Evolutionary conservation across 2,113 vertebrate genomes (phyloP), one percentile per base, ranked within the genome.

Genomic region (Sminthopsis crassicaudata): DNA sequence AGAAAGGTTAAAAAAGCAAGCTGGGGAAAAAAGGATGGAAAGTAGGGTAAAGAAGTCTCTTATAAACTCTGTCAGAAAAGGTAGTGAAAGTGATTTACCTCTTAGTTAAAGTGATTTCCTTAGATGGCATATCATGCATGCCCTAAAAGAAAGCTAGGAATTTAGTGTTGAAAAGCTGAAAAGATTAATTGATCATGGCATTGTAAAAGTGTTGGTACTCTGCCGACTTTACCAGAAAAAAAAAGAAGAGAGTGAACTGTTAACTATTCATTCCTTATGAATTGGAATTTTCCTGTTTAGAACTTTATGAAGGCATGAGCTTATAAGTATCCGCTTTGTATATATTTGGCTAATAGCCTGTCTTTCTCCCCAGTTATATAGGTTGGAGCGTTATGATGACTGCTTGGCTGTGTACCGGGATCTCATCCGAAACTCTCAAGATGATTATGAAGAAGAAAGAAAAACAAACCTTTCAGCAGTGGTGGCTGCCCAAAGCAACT

Each of bases 381-480:
- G 99, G 92, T 97, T 99, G 96, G 99, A 99, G 97, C 99, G 99
- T 88, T 99, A 99, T 0, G 98, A 99, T 0, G 99, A 99, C 25
- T 99, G 99, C 97, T 98, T 99, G 97, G 98, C 98, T 0, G 99
- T 99, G 0, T 99, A 99, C 98, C 99, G 99, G 25, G 99, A 99
- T 95, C 99, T 99, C 42, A 99, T 99, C 98, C 99, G 99, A 93
- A 99, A 99, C 97, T 99, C 99, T 46, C 99, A 99, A 98, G 99
- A 99, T 94, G 99, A 99, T 93, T 99, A 99, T 48, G 99, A 99
- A 95, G 99, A 99, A 95, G 99, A 99, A 98, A 99, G 99, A 91
- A 99, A 99, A 98, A 99, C 99, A 91, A 99, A 99, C 97, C 99
- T 99, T 53, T 99, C 99, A 51, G 99, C 99, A 46, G 99, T 99